These are phyloP conservation scores for Gallinago nigripennis DNA, from an alignment of 2,797 vertebrate genomes.

Conservation along the genomic window DNA sequence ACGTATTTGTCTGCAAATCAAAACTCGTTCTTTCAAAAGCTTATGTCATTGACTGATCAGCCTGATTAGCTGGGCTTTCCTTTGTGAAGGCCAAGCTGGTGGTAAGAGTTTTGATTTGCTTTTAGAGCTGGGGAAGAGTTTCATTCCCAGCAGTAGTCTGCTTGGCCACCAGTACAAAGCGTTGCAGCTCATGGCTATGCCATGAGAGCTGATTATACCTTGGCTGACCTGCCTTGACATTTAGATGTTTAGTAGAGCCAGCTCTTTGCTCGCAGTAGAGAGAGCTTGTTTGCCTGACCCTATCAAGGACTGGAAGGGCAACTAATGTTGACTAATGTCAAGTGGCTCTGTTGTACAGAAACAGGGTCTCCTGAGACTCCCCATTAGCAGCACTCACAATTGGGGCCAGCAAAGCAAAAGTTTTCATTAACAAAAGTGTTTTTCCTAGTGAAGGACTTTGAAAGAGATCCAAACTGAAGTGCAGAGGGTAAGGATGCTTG, in stretches of 20 bases:
- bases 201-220: slow-evolving; percentile 17
- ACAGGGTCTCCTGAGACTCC: not conserved
- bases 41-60: not conserved
- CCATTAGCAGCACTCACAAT: not conserved
- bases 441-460: slow-evolving; percentile 9
- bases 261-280: not conserved
- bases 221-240: slow-evolving; percentile 43
- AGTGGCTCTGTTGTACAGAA: not conserved
- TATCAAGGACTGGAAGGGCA: not conserved
- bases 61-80: not conserved
- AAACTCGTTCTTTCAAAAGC: slow-evolving; percentile 17
- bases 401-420: not conserved
- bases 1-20: slow-evolving; percentile 14
- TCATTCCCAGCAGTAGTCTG: not conserved
- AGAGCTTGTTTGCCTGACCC: slow-evolving; percentile 2
- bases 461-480: slow-evolving; percentile 17
- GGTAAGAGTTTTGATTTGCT: slow-evolving; percentile 20
- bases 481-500: not conserved
- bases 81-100: slow-evolving; percentile 9
- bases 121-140: not conserved
- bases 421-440: slow-evolving; percentile 22
- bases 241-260: not conserved
- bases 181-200: not conserved
- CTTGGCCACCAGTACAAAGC: not conserved
- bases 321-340: slow-evolving; percentile 11